Conservation (phyloP, 53 echinoderm and acorn worm genomes). For the Astropecten irregularis region DNA sequence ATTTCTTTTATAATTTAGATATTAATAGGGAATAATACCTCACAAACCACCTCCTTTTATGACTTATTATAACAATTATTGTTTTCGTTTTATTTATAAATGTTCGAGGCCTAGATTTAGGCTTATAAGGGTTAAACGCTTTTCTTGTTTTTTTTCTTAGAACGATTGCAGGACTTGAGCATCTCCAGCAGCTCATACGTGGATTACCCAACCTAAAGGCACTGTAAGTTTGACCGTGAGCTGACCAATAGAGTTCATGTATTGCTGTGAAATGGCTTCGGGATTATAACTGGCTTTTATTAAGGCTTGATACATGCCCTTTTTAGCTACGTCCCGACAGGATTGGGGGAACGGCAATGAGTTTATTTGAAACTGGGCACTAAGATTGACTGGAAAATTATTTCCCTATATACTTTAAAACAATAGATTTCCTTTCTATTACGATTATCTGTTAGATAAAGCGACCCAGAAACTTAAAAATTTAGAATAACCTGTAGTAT, state of each 20-base stretch:
- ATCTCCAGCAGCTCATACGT: not conserved
- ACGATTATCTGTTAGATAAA: too few species aligned
- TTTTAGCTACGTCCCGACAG: not conserved
- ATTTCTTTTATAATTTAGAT: too few species aligned
- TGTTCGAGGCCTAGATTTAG: too few species aligned
- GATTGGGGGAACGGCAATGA: not conserved
- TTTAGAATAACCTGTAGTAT: too few species aligned
- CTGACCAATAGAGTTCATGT: too few species aligned
- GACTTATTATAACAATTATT: too few species aligned
- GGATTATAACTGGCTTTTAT: not conserved
- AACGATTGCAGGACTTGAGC: conserved; percentile 16
- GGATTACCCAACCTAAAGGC: conserved; percentile 34
- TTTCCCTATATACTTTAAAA: not conserved
- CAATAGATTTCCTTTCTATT: not conserved
- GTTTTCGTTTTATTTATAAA: too few species aligned
- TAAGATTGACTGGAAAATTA: not conserved
- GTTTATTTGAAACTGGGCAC: not conserved
- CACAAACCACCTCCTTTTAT: too few species aligned
- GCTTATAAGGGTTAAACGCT: too few species aligned
- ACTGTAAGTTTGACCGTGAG: conserved; percentile 24
- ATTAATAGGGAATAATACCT: too few species aligned
- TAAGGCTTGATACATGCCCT: not conserved
- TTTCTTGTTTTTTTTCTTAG: too few species aligned
- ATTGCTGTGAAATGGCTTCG: not conserved
- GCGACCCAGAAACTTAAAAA: too few species aligned